A percentile compares a stretch with the other conserved stretches of the same genome.
Evolutionary conservation across 1,140 invertebrate species (phyloP).

Genomic region (Bombus soroeensis): DNA sequence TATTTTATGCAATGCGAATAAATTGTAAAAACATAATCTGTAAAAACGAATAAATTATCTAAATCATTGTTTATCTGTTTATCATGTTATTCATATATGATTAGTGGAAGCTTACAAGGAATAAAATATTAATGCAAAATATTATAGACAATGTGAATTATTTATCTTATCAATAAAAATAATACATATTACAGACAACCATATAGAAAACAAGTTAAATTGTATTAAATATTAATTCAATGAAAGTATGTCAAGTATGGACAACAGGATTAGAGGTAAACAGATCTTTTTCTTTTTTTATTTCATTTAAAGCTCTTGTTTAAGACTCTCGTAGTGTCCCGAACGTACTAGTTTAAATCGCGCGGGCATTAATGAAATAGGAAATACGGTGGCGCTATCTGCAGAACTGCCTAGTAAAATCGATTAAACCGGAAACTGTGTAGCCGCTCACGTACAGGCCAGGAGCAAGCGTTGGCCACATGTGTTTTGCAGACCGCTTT

Average conservation of each 20-base stretch:
- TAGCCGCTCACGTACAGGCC: slow-evolving; percentile 60
- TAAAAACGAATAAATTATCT: slow-evolving; percentile 26
- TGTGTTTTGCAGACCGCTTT: slow-evolving; percentile 68
- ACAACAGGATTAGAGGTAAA: not conserved
- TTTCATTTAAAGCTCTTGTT: not conserved
- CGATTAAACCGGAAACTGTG: slow-evolving; percentile 68
- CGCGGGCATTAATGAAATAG: not conserved
- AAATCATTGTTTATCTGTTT: not conserved
- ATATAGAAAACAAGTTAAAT: not conserved
- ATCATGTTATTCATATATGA: not conserved
- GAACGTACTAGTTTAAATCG: not conserved
- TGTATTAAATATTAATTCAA: not conserved
- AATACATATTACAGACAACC: no score
- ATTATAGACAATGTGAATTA: not conserved
- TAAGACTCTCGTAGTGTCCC: not conserved
- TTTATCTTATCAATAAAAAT: no score
- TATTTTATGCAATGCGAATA: not conserved
- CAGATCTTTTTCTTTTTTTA: no score
- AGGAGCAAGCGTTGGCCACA: slow-evolving; percentile 74
- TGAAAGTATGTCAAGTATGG: not conserved
- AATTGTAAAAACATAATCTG: slow-evolving; percentile 38
- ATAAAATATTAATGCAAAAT: not conserved
- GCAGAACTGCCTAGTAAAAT: slow-evolving; percentile 6
- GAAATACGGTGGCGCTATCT: slow-evolving; percentile 43
- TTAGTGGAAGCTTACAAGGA: not conserved